Evolutionary conservation across 2,888 invertebrate genomes (phyloP).

Genomic region (Zaprionus obscuricornis): DNA sequence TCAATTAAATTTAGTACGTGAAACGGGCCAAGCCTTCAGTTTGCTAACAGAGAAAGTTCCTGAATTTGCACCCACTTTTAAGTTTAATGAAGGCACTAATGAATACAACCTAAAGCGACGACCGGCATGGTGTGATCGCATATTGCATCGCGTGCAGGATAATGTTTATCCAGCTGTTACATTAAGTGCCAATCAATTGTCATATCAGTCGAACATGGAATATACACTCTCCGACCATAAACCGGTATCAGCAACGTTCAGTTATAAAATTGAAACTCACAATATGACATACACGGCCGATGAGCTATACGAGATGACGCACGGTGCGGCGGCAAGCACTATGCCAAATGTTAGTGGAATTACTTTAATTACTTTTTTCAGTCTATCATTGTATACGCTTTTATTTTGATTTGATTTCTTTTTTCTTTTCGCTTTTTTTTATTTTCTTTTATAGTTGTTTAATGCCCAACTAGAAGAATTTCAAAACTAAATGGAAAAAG

Average conservation of each 20-base stretch:
- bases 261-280: constrained; percentile 66
- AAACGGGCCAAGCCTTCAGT: constrained; percentile 91
- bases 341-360: constrained; percentile 70
- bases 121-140: constrained; percentile 97
- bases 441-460: constrained; percentile 62
- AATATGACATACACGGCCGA: constrained; percentile 56
- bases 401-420: constrained; percentile 53
- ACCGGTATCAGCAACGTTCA: constrained; percentile 92
- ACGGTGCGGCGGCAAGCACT: constrained; percentile 54
- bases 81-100: constrained; percentile 89
- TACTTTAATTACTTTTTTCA: constrained; percentile 48
- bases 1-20: constrained; percentile 89
- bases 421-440: constrained; percentile 42
- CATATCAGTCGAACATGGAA: constrained; percentile 90
- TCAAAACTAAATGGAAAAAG: constrained; percentile 39
- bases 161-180: constrained; percentile 92
- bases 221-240: constrained; percentile 96
- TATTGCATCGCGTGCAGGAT: constrained; percentile 92
- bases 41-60: constrained; percentile 90
- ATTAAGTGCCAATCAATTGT: constrained; percentile 88
- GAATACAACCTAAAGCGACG: constrained; percentile 93
- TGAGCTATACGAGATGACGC: constrained; percentile 77
- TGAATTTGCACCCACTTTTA: constrained; percentile 94
- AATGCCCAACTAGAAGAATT: constrained; percentile 68
- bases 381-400: no score